A percentile compares a stretch with the other conserved stretches of the same genome.
Conservation (phyloP, 2,797 vertebrate species). For the Phrynocephalus vlangalii region DNA sequence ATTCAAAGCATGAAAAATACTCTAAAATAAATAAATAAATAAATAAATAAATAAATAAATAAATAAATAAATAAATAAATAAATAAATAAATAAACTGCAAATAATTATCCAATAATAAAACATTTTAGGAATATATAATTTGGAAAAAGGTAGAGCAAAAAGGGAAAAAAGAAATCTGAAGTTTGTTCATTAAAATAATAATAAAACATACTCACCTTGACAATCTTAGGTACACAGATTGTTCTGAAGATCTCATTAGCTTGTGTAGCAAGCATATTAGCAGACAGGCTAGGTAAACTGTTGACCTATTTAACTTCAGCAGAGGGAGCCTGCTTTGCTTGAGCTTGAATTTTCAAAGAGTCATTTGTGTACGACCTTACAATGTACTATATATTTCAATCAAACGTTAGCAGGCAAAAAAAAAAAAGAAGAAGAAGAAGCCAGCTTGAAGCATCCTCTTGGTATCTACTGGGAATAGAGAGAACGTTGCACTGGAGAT, state of each 20-base stretch:
- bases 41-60: background rate
- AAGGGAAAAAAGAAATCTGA: conserved; percentile 45
- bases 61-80: too few relatives aligned
- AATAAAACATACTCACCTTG: conserved; percentile 71
- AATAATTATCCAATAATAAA: conserved; percentile 36
- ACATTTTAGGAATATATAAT: conserved; percentile 49
- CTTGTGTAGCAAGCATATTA: conserved; percentile 62
- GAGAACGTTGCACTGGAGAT: conserved; percentile 56
- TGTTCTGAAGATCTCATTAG: conserved; percentile 76
- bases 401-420: conserved; percentile 60
- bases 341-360: conserved; percentile 68
- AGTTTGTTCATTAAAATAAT: conserved; percentile 61
- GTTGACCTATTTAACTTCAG: conserved; percentile 74
- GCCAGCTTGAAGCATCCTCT: conserved; percentile 53
- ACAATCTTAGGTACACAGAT: conserved; percentile 74
- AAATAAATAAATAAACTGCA: background rate
- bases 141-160: conserved; percentile 56
- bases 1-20: conserved; percentile 31
- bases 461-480: conserved; percentile 56
- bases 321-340: conserved; percentile 62
- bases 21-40: too few relatives aligned
- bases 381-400: conserved; percentile 68
- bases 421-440: conserved; percentile 47
- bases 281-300: conserved; percentile 66
- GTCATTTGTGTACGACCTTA: conserved; percentile 69